Percentiles rank a stretch among this genome's conserved stretches.
phyloP scores from a whole-genome alignment of 37 sponge, comb jelly and placozoan species.

The Oopsacas minuta region DNA sequence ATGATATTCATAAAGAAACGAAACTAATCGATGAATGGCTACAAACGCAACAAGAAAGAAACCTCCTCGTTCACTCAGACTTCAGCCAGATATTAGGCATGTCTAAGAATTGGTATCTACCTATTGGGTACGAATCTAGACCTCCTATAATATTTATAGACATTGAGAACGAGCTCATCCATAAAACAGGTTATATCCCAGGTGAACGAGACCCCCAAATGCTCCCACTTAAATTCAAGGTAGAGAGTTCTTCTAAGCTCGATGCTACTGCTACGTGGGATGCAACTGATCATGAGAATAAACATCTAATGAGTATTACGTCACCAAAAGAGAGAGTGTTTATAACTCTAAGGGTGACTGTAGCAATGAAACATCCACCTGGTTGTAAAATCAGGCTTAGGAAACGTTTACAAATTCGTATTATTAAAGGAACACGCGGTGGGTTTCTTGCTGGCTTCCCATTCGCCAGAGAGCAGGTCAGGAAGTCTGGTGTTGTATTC shows the following conservation, averaged over 20 bases:
- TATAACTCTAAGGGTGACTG: constrained; percentile 60
- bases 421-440: constrained; percentile 68
- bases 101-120: not conserved
- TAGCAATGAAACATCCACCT: constrained; percentile 63
- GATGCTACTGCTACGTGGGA: constrained; percentile 82
- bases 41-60: constrained; percentile 28
- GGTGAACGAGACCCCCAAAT: not conserved
- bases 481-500: not conserved
- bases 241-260: constrained; percentile 3
- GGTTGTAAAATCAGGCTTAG: constrained; percentile 51
- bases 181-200: not conserved
- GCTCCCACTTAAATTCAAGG: not conserved
- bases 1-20: constrained; percentile 66
- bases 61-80: not conserved
- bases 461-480: not conserved
- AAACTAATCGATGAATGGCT: constrained; percentile 92
- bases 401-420: constrained; percentile 75
- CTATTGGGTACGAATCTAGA: not conserved
- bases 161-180: not conserved
- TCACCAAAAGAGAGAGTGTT: constrained; percentile 71
- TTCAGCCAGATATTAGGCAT: not conserved
- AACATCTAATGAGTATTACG: constrained; percentile 56
- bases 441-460: not conserved
- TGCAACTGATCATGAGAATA: constrained; percentile 74
- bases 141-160: not conserved